Evolutionary conservation across 2,797 vertebrate genomes (phyloP).

Genomic region (Hemitrygon akajei): DNA sequence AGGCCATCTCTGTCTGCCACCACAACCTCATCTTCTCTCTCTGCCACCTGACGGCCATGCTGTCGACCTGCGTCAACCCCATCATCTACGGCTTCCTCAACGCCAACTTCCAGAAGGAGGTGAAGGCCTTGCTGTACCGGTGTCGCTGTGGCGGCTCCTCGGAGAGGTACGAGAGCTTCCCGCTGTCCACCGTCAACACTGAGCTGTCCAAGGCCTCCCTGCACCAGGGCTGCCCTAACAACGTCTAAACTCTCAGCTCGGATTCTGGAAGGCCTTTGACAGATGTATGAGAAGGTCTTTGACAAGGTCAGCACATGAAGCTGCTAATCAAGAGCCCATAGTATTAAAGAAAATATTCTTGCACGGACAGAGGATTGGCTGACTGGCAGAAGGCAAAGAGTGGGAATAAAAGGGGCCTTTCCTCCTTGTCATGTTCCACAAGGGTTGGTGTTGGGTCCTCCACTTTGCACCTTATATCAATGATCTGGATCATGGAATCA

Average conservation of each 20-base stretch:
- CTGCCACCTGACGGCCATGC: slow-evolving; percentile 36
- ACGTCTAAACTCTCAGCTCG: neutral
- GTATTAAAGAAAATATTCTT: too few species aligned
- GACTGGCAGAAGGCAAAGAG: too few species aligned
- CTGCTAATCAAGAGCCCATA: too few species aligned
- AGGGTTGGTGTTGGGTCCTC: too few species aligned
- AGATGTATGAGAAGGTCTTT: too few species aligned
- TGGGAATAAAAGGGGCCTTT: too few species aligned
- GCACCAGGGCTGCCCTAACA: neutral
- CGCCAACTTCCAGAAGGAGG: slow-evolving; percentile 35
- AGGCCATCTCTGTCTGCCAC: slow-evolving; percentile 60
- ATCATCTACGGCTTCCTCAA: slow-evolving; percentile 36
- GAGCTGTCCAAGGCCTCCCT: slow-evolving; percentile 17
- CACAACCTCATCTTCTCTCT: slow-evolving; percentile 51
- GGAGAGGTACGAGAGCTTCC: slow-evolving; percentile 22
- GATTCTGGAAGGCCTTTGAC: too few species aligned
- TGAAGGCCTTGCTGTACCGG: slow-evolving; percentile 8
- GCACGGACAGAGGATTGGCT: too few species aligned
- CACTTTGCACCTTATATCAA: too few species aligned
- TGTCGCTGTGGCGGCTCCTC: neutral
- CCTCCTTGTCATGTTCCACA: too few species aligned
- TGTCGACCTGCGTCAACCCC: slow-evolving; percentile 36
- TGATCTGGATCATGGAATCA: too few species aligned
- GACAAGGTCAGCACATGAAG: too few species aligned
- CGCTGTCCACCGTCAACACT: slow-evolving; percentile 10